phyloP scores from a whole-genome alignment of 2,113 vertebrate genomes.

The Sialia sialis region DNA sequence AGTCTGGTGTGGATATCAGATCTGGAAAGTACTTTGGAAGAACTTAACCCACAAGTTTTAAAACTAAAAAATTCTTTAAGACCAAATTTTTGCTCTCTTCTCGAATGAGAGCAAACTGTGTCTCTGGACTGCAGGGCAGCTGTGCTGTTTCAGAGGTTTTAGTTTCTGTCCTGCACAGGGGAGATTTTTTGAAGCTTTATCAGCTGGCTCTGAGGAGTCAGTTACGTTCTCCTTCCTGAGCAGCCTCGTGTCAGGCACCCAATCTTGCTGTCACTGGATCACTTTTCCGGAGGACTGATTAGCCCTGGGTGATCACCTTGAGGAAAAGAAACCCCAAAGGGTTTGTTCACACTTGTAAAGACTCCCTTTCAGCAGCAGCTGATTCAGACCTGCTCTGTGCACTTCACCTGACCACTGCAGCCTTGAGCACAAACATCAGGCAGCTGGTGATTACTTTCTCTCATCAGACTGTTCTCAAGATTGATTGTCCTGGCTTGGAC shows the following conservation, averaged over 20 bases:
- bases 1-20: not conserved
- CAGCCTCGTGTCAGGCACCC: not conserved
- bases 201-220: not conserved
- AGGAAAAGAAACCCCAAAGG: not conserved
- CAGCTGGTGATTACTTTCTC: not conserved
- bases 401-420: not conserved
- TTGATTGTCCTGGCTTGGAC: not conserved
- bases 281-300: not conserved
- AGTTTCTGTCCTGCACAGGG: not conserved
- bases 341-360: not conserved
- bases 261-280: not conserved
- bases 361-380: not conserved
- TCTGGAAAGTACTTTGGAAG: conserved; percentile 21
- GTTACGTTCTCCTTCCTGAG: conserved; percentile 7
- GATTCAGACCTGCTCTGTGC: not conserved
- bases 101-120: not conserved
- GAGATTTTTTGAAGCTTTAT: conserved; percentile 12
- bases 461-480: not conserved
- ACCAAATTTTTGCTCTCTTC: not conserved
- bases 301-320: not conserved
- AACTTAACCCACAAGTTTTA: not conserved
- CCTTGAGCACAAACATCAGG: not conserved
- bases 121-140: not conserved
- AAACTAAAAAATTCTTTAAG: not conserved
- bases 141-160: not conserved